phyloP scores from a whole-genome alignment of 1,140 invertebrate genomes.

The Pseudomyrmex flavicornis region DNA sequence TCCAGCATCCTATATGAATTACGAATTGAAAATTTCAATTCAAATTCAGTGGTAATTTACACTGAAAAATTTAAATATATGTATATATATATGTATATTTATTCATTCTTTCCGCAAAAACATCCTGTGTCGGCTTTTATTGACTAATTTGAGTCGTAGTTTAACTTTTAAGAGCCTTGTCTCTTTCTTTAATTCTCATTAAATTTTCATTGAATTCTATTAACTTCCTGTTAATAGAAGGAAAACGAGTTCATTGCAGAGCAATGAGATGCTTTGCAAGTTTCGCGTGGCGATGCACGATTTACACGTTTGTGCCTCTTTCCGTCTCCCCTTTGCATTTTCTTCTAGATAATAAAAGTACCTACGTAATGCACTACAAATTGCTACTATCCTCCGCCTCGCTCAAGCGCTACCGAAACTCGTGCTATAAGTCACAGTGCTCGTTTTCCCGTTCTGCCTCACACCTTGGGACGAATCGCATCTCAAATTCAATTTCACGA shows the following conservation, averaged over 20 bases:
- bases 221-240: slow-evolving; percentile 38
- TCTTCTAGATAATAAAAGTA: slow-evolving; percentile 44
- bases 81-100: too few species aligned
- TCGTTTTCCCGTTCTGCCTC: slow-evolving; percentile 8
- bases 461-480: slow-evolving; percentile 65
- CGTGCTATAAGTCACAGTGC: slow-evolving; percentile 61
- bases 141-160: too few species aligned
- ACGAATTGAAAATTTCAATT: too few species aligned
- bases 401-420: slow-evolving; percentile 43
- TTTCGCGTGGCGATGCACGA: slow-evolving; percentile 39
- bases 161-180: too few species aligned
- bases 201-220: slow-evolving; percentile 57
- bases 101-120: too few species aligned
- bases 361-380: slow-evolving; percentile 63
- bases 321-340: background rate
- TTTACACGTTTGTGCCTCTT: slow-evolving; percentile 53
- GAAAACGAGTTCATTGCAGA: background rate
- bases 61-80: too few species aligned
- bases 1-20: too few species aligned
- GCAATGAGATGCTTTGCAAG: slow-evolving; percentile 44
- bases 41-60: too few species aligned
- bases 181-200: too few species aligned
- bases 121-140: too few species aligned
- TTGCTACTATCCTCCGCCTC: slow-evolving; percentile 51
- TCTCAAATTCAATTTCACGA: slow-evolving; percentile 67